A percentile compares a stretch with the other conserved stretches of the same genome.
These are phyloP conservation scores for Chironomus tepperi DNA, from an alignment of 1,140 invertebrate species.

Conservation along the genomic window DNA sequence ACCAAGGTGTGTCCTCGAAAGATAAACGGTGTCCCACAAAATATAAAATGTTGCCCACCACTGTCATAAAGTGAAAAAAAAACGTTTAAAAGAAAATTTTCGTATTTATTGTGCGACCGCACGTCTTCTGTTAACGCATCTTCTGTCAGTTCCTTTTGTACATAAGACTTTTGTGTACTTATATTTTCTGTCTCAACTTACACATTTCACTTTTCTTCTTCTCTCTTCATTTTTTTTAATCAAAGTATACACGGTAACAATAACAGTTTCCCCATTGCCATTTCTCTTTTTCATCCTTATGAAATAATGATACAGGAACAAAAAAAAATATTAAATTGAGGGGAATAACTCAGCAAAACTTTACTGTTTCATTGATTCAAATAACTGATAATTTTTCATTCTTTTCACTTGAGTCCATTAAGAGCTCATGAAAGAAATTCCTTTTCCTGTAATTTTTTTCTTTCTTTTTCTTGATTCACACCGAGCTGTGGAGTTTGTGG, in stretches of 20 bases:
- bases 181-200: no score
- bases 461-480: background rate
- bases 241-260: conserved; percentile 7
- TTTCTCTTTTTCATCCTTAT: background rate
- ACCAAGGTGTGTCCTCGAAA: no score
- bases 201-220: background rate
- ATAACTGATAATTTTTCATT: conserved; percentile 19
- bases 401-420: conserved; percentile 14
- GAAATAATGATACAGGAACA: background rate
- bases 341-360: background rate
- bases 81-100: no score
- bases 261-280: conserved; percentile 4
- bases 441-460: background rate
- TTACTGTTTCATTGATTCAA: conserved; percentile 21
- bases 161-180: no score
- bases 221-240: background rate
- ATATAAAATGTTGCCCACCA: no score
- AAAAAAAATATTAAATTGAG: background rate
- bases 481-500: no score
- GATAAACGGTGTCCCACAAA: no score
- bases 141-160: background rate
- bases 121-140: background rate
- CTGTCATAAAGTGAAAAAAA: no score
- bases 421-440: conserved; percentile 5
- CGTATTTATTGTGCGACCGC: no score